A percentile compares a stretch with the other conserved stretches of the same genome.
Conservation (phyloP, 1,140 invertebrate genomes). For the Drosophila pseudoobscura region DNA sequence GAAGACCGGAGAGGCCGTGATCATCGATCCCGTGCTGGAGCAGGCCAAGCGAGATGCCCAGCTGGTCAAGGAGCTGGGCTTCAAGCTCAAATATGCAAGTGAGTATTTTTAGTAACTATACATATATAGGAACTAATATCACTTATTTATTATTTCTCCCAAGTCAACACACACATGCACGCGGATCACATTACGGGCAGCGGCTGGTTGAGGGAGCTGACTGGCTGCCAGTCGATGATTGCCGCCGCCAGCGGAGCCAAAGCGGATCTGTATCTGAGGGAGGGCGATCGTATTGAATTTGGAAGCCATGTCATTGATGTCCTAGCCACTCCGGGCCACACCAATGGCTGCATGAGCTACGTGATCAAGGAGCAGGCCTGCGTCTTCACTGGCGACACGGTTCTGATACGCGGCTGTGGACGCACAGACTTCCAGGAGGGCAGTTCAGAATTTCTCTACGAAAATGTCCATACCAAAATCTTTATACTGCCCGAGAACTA, state of each 20-base stretch:
- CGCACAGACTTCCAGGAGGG: conserved; percentile 96
- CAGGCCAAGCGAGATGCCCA: conserved; percentile 91
- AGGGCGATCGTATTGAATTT: conserved; percentile 89
- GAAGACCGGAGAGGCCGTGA: conserved; percentile 89
- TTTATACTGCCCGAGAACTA: conserved; percentile 94
- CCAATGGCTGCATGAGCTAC: conserved; percentile 91
- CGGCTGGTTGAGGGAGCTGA: conserved; percentile 92
- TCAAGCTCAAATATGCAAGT: conserved; percentile 95
- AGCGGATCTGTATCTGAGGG: conserved; percentile 91
- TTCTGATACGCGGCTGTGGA: conserved; percentile 96
- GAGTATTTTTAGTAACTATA: conserved; percentile 75
- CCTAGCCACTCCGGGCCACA: conserved; percentile 96
- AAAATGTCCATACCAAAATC: conserved; percentile 95
- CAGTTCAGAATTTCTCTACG: conserved; percentile 90
- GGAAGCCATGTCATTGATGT: conserved; percentile 90
- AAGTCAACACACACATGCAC: conserved; percentile 99
- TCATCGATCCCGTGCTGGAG: conserved; percentile 99
- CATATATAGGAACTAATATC: not conserved
- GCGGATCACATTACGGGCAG: conserved; percentile 99
- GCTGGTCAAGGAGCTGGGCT: conserved; percentile 91
- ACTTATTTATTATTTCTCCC: conserved; percentile 5
- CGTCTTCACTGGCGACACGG: conserved; percentile 97
- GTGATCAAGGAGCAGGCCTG: conserved; percentile 86
- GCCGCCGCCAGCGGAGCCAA: conserved; percentile 91
- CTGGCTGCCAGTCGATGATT: conserved; percentile 92